phyloP scores from a whole-genome alignment of 2,888 invertebrate species.

The Drosophila anomelani region DNA sequence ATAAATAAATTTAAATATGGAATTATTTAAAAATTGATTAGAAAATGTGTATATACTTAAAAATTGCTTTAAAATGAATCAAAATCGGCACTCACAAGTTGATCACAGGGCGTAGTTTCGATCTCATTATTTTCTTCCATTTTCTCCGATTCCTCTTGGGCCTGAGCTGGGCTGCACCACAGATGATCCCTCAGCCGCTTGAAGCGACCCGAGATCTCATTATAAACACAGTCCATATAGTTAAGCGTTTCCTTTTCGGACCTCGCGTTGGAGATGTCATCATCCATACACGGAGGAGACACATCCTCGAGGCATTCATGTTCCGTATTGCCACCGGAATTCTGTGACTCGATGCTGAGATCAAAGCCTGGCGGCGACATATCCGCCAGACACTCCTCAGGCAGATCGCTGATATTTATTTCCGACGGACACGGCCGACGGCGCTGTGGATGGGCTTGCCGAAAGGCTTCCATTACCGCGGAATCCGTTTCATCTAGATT shows the following conservation, averaged over 20 bases:
- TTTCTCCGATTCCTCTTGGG: neutral
- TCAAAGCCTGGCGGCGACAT: slow-evolving; percentile 46
- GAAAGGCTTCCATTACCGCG: slow-evolving; percentile 18
- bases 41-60: neutral
- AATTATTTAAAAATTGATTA: neutral
- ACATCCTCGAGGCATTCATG: slow-evolving; percentile 22
- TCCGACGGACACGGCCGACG: slow-evolving; percentile 9
- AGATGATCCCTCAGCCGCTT: slow-evolving; percentile 19
- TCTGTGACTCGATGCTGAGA: slow-evolving; percentile 2
- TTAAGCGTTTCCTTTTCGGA: neutral
- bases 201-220: slow-evolving; percentile 45
- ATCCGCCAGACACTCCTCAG: slow-evolving; percentile 49
- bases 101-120: neutral
- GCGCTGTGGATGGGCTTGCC: slow-evolving; percentile 19
- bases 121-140: neutral
- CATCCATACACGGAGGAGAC: slow-evolving; percentile 6
- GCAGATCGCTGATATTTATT: slow-evolving; percentile 44
- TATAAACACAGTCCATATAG: slow-evolving; percentile 39
- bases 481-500: slow-evolving; percentile 47
- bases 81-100: neutral
- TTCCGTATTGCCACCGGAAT: neutral
- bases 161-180: neutral
- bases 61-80: neutral
- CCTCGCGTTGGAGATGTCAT: neutral
- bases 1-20: neutral